These are phyloP conservation scores for Anoplophora glabripennis DNA, from an alignment of 1,140 invertebrate species.

Conservation along the genomic window DNA sequence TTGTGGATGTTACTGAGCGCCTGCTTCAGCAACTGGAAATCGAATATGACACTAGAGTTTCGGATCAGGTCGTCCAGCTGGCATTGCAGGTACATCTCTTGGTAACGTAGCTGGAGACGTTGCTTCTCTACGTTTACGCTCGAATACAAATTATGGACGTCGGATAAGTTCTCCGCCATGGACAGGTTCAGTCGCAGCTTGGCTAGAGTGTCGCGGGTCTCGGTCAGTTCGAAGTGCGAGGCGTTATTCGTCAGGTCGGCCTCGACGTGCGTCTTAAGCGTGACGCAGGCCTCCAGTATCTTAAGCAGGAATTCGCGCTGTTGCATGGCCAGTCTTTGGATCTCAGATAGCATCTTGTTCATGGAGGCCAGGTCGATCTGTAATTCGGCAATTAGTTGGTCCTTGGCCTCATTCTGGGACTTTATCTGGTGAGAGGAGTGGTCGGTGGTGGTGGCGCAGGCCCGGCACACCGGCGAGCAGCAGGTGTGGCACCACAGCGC, in stretches of 20 bases:
- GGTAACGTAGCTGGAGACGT: slow-evolving; percentile 63
- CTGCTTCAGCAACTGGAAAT: slow-evolving; percentile 63
- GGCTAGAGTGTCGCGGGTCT: slow-evolving; percentile 60
- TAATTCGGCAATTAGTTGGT: slow-evolving; percentile 63
- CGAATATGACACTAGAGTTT: slow-evolving; percentile 62
- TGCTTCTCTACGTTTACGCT: slow-evolving; percentile 61
- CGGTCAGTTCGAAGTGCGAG: slow-evolving; percentile 62
- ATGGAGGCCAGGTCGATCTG: slow-evolving; percentile 52
- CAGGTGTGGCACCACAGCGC: slow-evolving; percentile 72
- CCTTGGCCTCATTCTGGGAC: slow-evolving; percentile 64
- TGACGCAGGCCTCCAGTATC: slow-evolving; percentile 70
- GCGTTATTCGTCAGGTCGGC: slow-evolving; percentile 66
- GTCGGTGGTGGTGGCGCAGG: slow-evolving; percentile 62
- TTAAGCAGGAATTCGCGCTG: slow-evolving; percentile 69
- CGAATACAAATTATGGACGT: slow-evolving; percentile 57
- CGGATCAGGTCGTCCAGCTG: slow-evolving; percentile 68
- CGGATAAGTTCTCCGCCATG: slow-evolving; percentile 56
- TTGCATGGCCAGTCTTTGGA: slow-evolving; percentile 61
- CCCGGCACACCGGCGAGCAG: slow-evolving; percentile 61
- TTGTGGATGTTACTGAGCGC: slow-evolving; percentile 61
- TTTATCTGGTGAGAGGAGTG: slow-evolving; percentile 66
- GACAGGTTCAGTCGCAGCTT: slow-evolving; percentile 60
- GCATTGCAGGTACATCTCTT: slow-evolving; percentile 69
- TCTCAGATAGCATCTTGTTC: slow-evolving; percentile 56
- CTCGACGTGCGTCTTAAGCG: slow-evolving; percentile 69